Conservation (phyloP, 2,888 invertebrate species). For the Rhingia rostrata region DNA sequence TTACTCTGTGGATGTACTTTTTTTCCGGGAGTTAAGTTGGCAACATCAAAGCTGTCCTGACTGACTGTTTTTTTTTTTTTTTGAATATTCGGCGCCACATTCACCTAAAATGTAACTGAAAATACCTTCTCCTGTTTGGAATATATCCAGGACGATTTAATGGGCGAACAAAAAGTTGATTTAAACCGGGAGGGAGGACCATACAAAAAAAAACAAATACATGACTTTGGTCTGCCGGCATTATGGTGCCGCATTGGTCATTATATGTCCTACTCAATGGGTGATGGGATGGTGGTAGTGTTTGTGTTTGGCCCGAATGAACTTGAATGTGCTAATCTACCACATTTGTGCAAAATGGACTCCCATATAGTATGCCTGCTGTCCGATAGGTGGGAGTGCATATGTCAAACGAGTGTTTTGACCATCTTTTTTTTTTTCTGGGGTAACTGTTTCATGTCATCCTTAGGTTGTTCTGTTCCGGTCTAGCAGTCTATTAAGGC, state of each 20-base stretch:
- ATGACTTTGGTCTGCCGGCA: slow-evolving; percentile 36
- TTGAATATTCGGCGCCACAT: slow-evolving; percentile 62
- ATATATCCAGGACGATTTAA: slow-evolving; percentile 71
- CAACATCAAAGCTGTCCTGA: slow-evolving; percentile 62
- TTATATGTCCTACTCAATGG: neutral
- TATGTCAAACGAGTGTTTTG: slow-evolving; percentile 66
- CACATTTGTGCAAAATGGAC: slow-evolving; percentile 54
- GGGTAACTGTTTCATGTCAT: slow-evolving; percentile 5
- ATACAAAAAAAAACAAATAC: slow-evolving; percentile 22
- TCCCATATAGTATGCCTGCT: neutral
- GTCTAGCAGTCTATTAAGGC: slow-evolving; percentile 24
- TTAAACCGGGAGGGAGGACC: slow-evolving; percentile 27
- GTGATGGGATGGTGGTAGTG: neutral
- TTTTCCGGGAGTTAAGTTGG: slow-evolving; percentile 39
- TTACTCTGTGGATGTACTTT: neutral
- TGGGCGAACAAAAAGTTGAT: slow-evolving; percentile 31
- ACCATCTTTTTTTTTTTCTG: slow-evolving; percentile 27
- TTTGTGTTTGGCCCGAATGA: slow-evolving; percentile 61
- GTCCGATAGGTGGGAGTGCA: slow-evolving; percentile 31
- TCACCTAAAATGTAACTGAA: slow-evolving; percentile 64
- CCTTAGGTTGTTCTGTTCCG: slow-evolving; percentile 34
- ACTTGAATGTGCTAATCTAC: slow-evolving; percentile 72
- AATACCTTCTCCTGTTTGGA: slow-evolving; percentile 63
- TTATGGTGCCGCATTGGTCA: slow-evolving; percentile 71
- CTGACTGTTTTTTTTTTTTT: slow-evolving; percentile 33